Conservation (phyloP, 1,140 invertebrate species). For the Apis laboriosa region DNA sequence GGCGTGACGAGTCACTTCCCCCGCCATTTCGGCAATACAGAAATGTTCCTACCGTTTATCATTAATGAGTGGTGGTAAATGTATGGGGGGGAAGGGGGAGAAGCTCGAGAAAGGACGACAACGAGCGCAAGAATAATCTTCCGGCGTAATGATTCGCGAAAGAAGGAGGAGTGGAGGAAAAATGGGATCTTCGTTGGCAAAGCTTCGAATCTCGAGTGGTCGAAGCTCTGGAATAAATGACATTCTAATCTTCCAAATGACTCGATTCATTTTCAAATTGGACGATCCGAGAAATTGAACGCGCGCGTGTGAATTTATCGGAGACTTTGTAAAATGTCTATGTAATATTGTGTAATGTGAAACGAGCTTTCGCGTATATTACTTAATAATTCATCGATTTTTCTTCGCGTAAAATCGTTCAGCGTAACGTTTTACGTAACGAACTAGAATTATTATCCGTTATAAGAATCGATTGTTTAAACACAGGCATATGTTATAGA, state of each 20-base stretch:
- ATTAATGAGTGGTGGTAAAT: slow-evolving; percentile 24
- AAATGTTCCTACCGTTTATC: slow-evolving; percentile 24
- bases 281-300: background rate
- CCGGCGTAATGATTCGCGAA: slow-evolving; percentile 15
- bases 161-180: slow-evolving; percentile 2
- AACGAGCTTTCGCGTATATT: background rate
- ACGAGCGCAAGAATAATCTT: background rate
- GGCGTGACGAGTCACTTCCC: background rate
- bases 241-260: slow-evolving; percentile 17
- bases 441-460: background rate
- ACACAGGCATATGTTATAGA: background rate
- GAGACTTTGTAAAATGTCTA: background rate
- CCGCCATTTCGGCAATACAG: slow-evolving; percentile 6
- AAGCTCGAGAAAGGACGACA: background rate
- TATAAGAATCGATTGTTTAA: background rate
- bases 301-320: background rate
- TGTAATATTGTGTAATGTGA: background rate
- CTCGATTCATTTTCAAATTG: background rate
- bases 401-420: background rate
- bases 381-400: background rate
- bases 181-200: slow-evolving; percentile 28
- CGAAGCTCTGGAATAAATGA: slow-evolving; percentile 1
- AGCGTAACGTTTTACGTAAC: background rate
- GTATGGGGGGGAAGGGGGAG: background rate
- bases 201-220: background rate